Evolutionary conservation across 2,797 vertebrate species (phyloP).

Genomic region (Pseudochromis fuscus): DNA sequence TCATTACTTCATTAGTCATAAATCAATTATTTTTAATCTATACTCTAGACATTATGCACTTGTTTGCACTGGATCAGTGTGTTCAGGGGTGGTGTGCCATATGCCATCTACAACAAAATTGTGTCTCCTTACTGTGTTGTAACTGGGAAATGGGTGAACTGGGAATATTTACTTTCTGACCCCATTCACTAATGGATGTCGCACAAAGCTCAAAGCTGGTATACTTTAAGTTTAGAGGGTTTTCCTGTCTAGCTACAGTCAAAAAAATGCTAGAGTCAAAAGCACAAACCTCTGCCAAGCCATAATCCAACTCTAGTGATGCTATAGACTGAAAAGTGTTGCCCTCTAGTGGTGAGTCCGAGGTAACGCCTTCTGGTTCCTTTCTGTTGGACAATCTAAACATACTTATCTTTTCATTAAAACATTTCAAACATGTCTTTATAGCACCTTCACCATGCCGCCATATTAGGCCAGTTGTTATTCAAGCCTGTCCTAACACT

Average conservation of each 20-base stretch:
- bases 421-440: too few relatives aligned
- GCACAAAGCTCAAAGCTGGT: not conserved
- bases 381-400: too few relatives aligned
- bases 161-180: not conserved
- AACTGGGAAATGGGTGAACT: not conserved
- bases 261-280: too few relatives aligned
- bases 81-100: not conserved
- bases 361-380: too few relatives aligned
- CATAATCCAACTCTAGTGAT: too few relatives aligned
- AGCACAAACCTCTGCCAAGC: too few relatives aligned
- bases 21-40: not conserved
- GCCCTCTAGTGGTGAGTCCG: too few relatives aligned
- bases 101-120: not conserved
- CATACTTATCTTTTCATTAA: too few relatives aligned
- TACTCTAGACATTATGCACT: conserved; percentile 2
- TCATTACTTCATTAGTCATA: conserved; percentile 21
- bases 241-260: too few relatives aligned
- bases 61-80: conserved; percentile 14
- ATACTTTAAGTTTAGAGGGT: too few relatives aligned
- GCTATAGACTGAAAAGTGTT: too few relatives aligned
- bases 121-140: not conserved
- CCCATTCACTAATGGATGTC: not conserved
- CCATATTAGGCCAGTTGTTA: not conserved
- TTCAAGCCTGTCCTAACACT: too few relatives aligned
- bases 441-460: not conserved